Conservation (phyloP, 23 tunicate genomes). For the Aplidium turbinatum region DNA sequence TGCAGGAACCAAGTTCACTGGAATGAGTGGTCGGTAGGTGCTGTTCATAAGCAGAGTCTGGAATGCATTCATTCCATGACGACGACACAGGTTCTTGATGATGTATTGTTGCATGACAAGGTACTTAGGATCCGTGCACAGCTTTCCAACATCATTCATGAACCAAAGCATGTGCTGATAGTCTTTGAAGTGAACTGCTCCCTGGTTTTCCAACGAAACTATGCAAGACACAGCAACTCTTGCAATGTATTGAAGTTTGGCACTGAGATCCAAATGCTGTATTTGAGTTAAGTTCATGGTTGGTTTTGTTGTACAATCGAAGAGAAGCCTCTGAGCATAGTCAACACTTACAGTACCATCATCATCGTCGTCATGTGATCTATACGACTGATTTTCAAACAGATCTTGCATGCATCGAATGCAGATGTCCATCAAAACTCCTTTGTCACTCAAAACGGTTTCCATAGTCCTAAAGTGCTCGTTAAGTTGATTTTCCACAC, state of each 20-base stretch:
- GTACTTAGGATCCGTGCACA: not conserved
- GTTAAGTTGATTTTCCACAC: slow-evolving; percentile 20
- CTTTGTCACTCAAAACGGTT: slow-evolving; percentile 17
- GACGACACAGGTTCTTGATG: slow-evolving; percentile 29
- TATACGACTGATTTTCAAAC: not conserved
- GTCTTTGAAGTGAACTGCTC: not conserved
- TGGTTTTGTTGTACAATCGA: too few relatives aligned
- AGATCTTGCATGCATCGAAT: slow-evolving; percentile 32
- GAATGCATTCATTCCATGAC: slow-evolving; percentile 16
- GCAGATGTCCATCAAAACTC: slow-evolving; percentile 31
- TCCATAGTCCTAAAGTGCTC: slow-evolving; percentile 19
- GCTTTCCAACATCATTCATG: not conserved
- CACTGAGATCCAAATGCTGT: slow-evolving; percentile 23
- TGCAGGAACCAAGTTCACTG: slow-evolving; percentile 24
- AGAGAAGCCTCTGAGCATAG: not conserved
- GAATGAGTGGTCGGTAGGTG: slow-evolving; percentile 13
- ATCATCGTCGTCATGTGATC: not conserved
- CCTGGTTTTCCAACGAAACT: not conserved
- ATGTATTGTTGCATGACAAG: slow-evolving; percentile 23
- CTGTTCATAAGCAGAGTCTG: slow-evolving; percentile 10
- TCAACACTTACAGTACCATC: not conserved
- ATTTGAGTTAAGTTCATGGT: slow-evolving; percentile 9
- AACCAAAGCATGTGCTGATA: slow-evolving; percentile 10
- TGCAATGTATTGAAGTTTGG: slow-evolving; percentile 13
- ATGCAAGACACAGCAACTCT: slow-evolving; percentile 21